Base-by-base conservation (phyloP, 2,888 invertebrate genomes). In the Mamestra brassicae region DNA sequence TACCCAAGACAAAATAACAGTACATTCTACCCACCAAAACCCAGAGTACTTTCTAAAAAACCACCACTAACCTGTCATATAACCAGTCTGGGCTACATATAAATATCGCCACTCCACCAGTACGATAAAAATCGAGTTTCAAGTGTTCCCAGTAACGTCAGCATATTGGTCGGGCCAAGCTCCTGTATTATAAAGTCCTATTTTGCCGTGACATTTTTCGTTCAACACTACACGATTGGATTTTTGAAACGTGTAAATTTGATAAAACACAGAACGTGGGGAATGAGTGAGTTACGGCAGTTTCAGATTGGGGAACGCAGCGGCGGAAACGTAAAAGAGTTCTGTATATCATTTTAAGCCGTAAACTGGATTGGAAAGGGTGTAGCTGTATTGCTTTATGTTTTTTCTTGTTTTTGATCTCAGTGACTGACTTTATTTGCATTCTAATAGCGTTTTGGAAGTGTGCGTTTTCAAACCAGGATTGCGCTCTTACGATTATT, bases 181-280 rank as follows among this genome's bases (percentile, higher is more conserved):
- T 92, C 91, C 89, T 92, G 92, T 94, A 93, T 95, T 95, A 95
- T 95, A 93, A 95, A 95, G 92, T 95, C 90, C 93, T 94, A 95
- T 95, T 95, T 94, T 94, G 91, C 92, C 90, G 91, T 94, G 95
- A 95, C 95, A 94, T 95, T 95, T 95, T 93, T 93, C 95, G 94
- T 94, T 94, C 95, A 91, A 93, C 91, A 91, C 91, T 91, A 88
- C 91, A 85, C 92, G 94, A 95, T 95, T 95, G 95, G 93, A 95
- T 96, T 95, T 95, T 94, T 92, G 93, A 94, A 95, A 94, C 94
- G 95, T 95, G 95, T 95, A 95, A 95, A 95, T 95, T 94, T 93
- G 93, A 95, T 95, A 94, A 93, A 94, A 92, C 92, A 90, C 87
- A 85, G 90, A 87, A 88, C 86, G 89, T 85, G 86, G 89, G 86